Evolutionary conservation across 2,113 vertebrate genomes (phyloP).

Genomic region (Coreoperca whiteheadi): DNA sequence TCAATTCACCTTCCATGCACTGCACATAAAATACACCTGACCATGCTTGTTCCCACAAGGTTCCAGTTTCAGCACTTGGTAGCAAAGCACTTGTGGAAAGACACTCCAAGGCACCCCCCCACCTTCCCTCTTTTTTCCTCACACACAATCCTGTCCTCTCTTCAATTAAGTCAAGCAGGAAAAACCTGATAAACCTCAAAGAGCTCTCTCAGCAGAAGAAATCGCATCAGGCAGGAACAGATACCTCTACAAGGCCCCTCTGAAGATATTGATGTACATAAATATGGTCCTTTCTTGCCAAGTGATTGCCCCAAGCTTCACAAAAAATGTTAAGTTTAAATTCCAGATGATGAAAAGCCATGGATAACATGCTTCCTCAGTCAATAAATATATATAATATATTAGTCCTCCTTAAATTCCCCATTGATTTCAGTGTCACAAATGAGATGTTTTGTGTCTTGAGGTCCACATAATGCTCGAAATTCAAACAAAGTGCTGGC

Average conservation of each 20-base stretch:
- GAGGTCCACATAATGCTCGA: slow-evolving; percentile 34
- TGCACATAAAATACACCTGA: slow-evolving; percentile 77
- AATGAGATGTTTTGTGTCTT: slow-evolving; percentile 36
- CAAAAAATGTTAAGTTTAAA: slow-evolving; percentile 29
- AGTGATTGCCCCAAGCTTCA: slow-evolving; percentile 28
- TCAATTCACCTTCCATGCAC: slow-evolving; percentile 53
- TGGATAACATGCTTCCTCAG: slow-evolving; percentile 24
- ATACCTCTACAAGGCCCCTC: slow-evolving; percentile 58
- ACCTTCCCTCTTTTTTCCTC: slow-evolving; percentile 3
- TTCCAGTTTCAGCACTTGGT: slow-evolving; percentile 82
- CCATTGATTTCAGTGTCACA: slow-evolving; percentile 4
- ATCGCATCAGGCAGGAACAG: slow-evolving; percentile 71
- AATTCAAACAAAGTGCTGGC: slow-evolving; percentile 62
- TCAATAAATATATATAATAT: slow-evolving; percentile 48
- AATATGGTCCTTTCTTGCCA: slow-evolving; percentile 5
- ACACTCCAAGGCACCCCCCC: slow-evolving; percentile 64
- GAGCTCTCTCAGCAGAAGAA: slow-evolving; percentile 72
- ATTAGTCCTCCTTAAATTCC: slow-evolving; percentile 55
- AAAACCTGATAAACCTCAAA: slow-evolving; percentile 81
- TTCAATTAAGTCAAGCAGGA: slow-evolving; percentile 79
- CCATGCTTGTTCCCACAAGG: slow-evolving; percentile 84
- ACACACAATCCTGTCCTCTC: slow-evolving; percentile 66
- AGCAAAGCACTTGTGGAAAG: slow-evolving; percentile 78
- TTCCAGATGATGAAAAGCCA: slow-evolving; percentile 49
- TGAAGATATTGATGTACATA: slow-evolving; percentile 35